These are phyloP conservation scores for Diglossa brunneiventris DNA, from an alignment of 2,113 vertebrate genomes.

Conservation along the genomic window DNA sequence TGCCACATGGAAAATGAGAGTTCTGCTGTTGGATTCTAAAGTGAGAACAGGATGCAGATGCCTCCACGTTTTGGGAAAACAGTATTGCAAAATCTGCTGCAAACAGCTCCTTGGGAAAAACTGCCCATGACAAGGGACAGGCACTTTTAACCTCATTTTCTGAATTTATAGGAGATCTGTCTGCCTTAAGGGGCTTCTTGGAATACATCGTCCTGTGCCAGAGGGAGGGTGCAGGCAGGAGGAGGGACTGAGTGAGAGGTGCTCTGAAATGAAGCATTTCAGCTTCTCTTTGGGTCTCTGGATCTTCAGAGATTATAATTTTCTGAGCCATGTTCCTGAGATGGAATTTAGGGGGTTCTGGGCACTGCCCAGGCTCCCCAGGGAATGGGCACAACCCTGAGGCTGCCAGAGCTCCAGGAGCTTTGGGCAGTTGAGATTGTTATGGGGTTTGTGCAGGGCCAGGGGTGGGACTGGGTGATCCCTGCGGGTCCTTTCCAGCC, in stretches of 20 bases:
- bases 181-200: not conserved
- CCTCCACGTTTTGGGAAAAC: not conserved
- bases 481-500: not conserved
- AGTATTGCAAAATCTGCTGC: not conserved
- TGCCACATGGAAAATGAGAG: not conserved
- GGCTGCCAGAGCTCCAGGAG: not conserved
- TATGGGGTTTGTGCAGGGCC: not conserved
- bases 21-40: not conserved
- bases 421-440: rapidly evolving
- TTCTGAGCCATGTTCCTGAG: not conserved
- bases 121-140: not conserved
- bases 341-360: not conserved
- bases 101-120: not conserved
- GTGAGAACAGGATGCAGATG: not conserved
- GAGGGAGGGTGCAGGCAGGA: not conserved
- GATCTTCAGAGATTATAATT: rapidly evolving
- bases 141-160: not conserved
- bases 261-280: not conserved
- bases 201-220: rapidly evolving
- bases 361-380: not conserved
- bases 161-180: not conserved
- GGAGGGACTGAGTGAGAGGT: not conserved
- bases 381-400: not conserved
- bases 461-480: not conserved
- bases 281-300: not conserved